Conservation (phyloP, 2,888 invertebrate genomes). For the Atethmia centrago region DNA sequence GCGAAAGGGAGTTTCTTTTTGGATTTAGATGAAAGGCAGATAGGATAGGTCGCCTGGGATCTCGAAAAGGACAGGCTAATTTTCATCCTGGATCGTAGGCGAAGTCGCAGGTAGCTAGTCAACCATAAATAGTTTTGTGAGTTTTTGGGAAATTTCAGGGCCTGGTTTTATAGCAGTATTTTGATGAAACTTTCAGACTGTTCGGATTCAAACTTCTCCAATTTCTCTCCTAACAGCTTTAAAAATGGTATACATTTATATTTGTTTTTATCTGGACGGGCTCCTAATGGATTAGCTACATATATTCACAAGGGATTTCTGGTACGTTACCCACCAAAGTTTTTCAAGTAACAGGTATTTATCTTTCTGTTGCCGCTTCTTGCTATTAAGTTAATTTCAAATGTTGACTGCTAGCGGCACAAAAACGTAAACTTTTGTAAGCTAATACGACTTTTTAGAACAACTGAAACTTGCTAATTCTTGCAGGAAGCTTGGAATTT, state of each 20-base stretch:
- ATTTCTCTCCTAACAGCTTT: neutral
- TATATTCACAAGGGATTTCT: conserved; percentile 39
- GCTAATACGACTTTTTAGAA: conserved; percentile 40
- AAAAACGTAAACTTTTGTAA: conserved; percentile 20
- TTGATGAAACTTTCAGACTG: neutral
- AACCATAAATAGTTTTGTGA: neutral
- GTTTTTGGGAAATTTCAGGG: neutral
- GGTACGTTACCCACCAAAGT: conserved; percentile 33
- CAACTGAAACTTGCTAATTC: conserved; percentile 50
- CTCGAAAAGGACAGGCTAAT: no score
- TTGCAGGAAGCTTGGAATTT: conserved; percentile 37
- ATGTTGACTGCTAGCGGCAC: conserved; percentile 16
- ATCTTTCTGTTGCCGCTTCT: conserved; percentile 29
- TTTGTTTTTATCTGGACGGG: conserved; percentile 49
- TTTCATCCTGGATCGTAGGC: no score
- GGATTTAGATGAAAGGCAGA: no score
- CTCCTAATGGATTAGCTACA: conserved; percentile 57
- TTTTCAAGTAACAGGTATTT: conserved; percentile 23
- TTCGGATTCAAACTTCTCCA: conserved; percentile 15
- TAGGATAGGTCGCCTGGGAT: no score
- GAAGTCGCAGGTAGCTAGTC: no score
- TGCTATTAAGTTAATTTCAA: conserved; percentile 30
- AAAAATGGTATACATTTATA: conserved; percentile 61
- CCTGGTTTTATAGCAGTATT: neutral
- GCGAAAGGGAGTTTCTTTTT: no score